Evolutionary conservation across 2,797 vertebrate genomes (phyloP), one percentile per base, ranked within the genome.

Genomic region (Lutjanus campechanus): DNA sequence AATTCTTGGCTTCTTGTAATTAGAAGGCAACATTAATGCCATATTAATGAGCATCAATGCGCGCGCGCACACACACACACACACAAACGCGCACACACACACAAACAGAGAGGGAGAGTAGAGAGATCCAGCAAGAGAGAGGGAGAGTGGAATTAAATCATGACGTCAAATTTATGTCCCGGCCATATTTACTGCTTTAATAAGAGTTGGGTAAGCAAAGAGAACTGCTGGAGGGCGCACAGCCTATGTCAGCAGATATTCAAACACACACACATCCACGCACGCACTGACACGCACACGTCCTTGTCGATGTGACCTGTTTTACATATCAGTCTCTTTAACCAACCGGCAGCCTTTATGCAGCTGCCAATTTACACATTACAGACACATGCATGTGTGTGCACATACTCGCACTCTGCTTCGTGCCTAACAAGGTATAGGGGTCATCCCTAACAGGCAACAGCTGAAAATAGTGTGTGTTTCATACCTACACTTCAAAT

Each of bases 151-250:
- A 89, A 88, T 93, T 93, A 91, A 93, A 93, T 91, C 94, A 93
- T 89, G 89, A 91, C 82, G 87, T 93, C 86, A 89, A 90, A 94
- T 94, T 93, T 94, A 94, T 93, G 91, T 90, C 63, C 74, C 3
- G 25, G 84, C 81, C 86, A 91, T 94, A 95, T 94, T 94, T 94
- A 95, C 86, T 87, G 92, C 94, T 92, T 94, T 94, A 95, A 93
- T 95, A 94, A 93, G 89, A 93, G 90, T 91, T 90, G 85, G 85
- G 89, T 93, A 92, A 94, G 92, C 92, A 93, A 81, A 89, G 89
- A 93, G 83, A 85, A 82, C 58, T 70, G 88, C 93, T 91, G 79
- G 80, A 90, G 90, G 93, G 85, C 91, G 85, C 68, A 85, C 41
- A 82, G 88, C 81, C 88, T 90, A 91, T 91, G 92, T 95, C 93